Evolutionary conservation across 1,140 invertebrate genomes (phyloP).

Genomic region (Palaemon carinicauda): DNA sequence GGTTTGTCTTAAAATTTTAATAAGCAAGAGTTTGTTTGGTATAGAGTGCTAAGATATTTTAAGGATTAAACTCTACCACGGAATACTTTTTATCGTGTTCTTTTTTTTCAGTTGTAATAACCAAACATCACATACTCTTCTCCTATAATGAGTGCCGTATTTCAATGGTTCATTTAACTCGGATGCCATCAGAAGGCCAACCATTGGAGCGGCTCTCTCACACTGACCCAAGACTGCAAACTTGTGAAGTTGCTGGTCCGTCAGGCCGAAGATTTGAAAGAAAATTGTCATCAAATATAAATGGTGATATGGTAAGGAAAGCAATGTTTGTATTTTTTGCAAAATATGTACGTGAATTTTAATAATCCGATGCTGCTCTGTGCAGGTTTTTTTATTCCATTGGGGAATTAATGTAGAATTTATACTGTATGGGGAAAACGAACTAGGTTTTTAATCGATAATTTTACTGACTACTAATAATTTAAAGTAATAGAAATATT

Average conservation of each 20-base stretch:
- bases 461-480: no score
- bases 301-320: conserved; percentile 68
- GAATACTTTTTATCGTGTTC: not conserved
- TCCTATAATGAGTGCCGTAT: conserved; percentile 75
- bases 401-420: no score
- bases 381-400: no score
- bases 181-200: conserved; percentile 65
- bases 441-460: no score
- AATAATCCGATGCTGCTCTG: no score
- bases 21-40: no score
- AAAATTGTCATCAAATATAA: conserved; percentile 72
- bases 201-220: conserved; percentile 71
- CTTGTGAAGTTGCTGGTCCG: conserved; percentile 71
- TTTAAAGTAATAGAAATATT: no score
- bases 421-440: no score
- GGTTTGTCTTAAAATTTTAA: no score
- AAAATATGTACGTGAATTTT: no score
- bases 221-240: conserved; percentile 72
- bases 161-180: conserved; percentile 73
- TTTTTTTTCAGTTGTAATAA: conserved; percentile 70
- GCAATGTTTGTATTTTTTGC: not conserved
- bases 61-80: not conserved
- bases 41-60: no score
- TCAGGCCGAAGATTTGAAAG: conserved; percentile 73
- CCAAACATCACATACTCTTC: conserved; percentile 73